Base-by-base conservation (phyloP, 2,888 invertebrate genomes). In the Zonitis immaculata region DNA sequence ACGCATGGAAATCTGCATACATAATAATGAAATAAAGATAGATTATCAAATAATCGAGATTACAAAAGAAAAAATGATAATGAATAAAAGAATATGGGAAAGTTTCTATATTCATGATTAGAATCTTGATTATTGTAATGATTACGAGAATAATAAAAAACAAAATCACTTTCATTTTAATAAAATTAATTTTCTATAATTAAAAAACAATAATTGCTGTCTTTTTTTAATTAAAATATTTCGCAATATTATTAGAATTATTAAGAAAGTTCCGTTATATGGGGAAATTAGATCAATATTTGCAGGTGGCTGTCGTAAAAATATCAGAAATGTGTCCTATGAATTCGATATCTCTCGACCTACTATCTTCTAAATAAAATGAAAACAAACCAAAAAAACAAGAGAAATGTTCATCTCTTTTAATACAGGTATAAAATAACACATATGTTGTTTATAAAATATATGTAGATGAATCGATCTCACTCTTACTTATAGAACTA, bases 391-490 rank as follows among this genome's bases (percentile, higher is more conserved):
- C n/a, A n/a, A n/a, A n/a, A n/a, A n/a, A 42, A 47, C 11, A 25
- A 44, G 57, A 57, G 61, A 59, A 61, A 61, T 58, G 56, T 49
- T 49, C 47, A 22, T 22, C 57, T 52, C 52, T 47, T 48, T n/a
- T n/a, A n/a, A n/a, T 27, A 20, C 18, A 9, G 39, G 9, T 47
- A 5, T 5, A 22, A 22, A 9, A 11, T 30, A 50, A 49, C 52
- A 58, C 61, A 62, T 55, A 58, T 59, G 58, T 49, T 45, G 56
- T 58, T 49, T 43, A 27, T 49, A 30, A n/a, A n/a, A n/a, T n/a
- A n/a, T n/a, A n/a, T n/a, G n/a, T 4, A 20, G 20, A 22, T 22
- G 22, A 22, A 49, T 56, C 56, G n/a, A n/a, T 62, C 60, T 61
- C 62, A 51, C 52, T 49, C 47, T 43, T 49, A 22, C 49, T 8